Evolutionary conservation across 1,140 invertebrate species (phyloP).

Genomic region (Drosophila lacteicornis): DNA sequence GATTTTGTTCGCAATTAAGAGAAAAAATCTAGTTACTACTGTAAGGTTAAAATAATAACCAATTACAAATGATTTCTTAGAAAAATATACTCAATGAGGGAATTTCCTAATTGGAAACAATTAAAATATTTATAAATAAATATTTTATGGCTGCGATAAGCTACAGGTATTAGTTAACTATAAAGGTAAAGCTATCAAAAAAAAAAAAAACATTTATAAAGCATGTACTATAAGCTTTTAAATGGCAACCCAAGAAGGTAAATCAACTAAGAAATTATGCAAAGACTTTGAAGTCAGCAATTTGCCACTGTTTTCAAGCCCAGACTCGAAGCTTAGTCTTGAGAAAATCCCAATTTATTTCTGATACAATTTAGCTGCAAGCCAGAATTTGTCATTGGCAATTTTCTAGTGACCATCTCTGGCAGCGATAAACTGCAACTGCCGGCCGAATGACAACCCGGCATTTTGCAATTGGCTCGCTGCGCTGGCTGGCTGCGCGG

Average conservation of each 20-base stretch:
- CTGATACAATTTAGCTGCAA: constrained; percentile 34
- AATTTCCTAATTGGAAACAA: background rate
- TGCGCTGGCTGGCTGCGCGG: constrained; percentile 27
- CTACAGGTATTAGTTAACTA: background rate
- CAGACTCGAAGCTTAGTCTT: background rate
- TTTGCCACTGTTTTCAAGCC: constrained; percentile 9
- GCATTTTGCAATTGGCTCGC: constrained; percentile 64
- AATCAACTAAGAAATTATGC: background rate
- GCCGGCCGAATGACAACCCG: constrained; percentile 59
- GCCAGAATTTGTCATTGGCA: constrained; percentile 50
- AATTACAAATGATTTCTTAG: background rate
- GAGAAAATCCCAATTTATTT: constrained; percentile 40
- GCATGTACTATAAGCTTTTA: background rate
- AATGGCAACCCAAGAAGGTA: background rate
- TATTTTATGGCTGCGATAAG: background rate
- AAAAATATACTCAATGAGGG: background rate
- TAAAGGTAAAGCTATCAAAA: background rate
- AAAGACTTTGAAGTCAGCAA: background rate
- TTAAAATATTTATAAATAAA: background rate
- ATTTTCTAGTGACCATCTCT: constrained; percentile 51
- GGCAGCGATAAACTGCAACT: constrained; percentile 56
- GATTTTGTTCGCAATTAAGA: background rate
- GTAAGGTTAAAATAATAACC: background rate
- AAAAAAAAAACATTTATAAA: background rate
- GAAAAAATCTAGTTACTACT: background rate